These are phyloP conservation scores for Aulostomus chinensis DNA, from an alignment of 2,797 vertebrate genomes.

Conservation along the genomic window DNA sequence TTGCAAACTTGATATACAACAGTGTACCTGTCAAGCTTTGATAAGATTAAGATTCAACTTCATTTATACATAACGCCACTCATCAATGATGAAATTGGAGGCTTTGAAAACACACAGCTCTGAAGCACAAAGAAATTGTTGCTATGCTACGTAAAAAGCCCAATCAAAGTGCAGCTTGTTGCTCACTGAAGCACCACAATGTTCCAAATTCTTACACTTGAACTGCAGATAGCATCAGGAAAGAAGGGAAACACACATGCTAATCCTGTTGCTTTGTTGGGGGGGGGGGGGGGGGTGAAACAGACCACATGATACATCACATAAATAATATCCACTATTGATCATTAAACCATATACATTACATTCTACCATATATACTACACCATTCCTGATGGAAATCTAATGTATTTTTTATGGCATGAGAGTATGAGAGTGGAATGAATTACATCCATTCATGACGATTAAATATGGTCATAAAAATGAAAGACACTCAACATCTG, in stretches of 20 bases:
- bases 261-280: conserved; percentile 21
- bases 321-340: conserved; percentile 21
- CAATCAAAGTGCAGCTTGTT: conserved; percentile 63
- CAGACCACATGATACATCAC: conserved; percentile 25
- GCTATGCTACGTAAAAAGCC: conserved; percentile 68
- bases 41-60: conserved; percentile 57
- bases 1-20: conserved; percentile 5
- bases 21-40: conserved; percentile 33
- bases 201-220: conserved; percentile 55
- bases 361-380: background rate
- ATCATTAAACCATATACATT: conserved; percentile 15
- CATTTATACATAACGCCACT: conserved; percentile 48
- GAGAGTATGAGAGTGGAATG: conserved; percentile 7
- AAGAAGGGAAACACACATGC: conserved; percentile 9
- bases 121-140: conserved; percentile 74
- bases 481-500: conserved; percentile 16
- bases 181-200: conserved; percentile 54
- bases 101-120: conserved; percentile 61
- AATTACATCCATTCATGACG: conserved; percentile 19
- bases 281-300: conserved; percentile 10
- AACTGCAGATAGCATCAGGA: conserved; percentile 28
- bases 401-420: conserved; percentile 17
- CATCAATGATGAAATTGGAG: conserved; percentile 66
- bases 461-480: conserved; percentile 31
- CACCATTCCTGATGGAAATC: conserved; percentile 14